Percentiles rank a stretch among this genome's conserved stretches.
Conservation (phyloP, 1,140 invertebrate genomes). For the Globodera ellingtonae region DNA sequence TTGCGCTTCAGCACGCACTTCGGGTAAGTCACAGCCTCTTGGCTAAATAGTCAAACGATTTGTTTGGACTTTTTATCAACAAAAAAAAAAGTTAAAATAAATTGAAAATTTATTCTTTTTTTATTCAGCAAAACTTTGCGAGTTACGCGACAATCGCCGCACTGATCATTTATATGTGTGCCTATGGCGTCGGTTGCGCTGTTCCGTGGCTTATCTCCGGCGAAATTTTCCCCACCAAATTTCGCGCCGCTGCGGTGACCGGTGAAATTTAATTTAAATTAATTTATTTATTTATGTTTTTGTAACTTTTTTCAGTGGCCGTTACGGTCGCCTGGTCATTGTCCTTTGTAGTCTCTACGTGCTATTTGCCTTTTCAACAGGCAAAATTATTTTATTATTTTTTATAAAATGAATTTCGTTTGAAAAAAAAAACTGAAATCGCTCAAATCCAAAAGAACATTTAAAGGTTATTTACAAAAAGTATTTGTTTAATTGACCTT, state of each 20-base stretch:
- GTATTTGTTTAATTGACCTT: too few species aligned
- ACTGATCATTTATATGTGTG: conserved; percentile 59
- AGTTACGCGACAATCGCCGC: conserved; percentile 58
- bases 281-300: conserved; percentile 2
- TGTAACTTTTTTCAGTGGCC: conserved; percentile 55
- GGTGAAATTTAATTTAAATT: neutral
- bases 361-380: conserved; percentile 63
- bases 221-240: conserved; percentile 54
- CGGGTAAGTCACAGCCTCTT: conserved; percentile 26
- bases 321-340: conserved; percentile 63
- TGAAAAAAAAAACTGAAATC: too few species aligned
- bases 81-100: too few species aligned
- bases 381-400: conserved; percentile 27
- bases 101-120: neutral
- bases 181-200: conserved; percentile 62
- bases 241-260: conserved; percentile 22
- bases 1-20: conserved; percentile 53
- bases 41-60: neutral
- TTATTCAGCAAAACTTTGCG: conserved; percentile 51
- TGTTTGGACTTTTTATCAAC: too few species aligned
- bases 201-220: conserved; percentile 64
- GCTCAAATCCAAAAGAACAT: too few species aligned
- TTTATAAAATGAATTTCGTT: neutral
- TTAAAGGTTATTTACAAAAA: too few species aligned
- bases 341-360: conserved; percentile 58